Percentiles rank a stretch among this genome's conserved stretches.
Evolutionary conservation across 2,113 vertebrate genomes (phyloP).

Genomic region (Myodes glareolus): DNA sequence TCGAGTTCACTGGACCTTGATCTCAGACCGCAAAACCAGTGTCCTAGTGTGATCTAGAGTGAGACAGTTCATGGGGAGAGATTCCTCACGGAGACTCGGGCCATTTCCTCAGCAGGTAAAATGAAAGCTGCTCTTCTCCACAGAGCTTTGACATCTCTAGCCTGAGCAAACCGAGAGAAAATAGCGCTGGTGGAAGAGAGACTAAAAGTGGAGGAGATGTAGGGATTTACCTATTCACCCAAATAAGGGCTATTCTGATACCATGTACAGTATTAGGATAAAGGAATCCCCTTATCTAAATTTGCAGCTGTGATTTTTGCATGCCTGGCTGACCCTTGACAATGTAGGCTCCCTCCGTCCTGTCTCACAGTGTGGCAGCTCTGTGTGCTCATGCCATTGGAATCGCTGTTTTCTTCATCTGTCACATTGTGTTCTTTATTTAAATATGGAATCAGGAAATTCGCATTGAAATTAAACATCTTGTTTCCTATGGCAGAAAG

Average conservation of each 20-base stretch:
- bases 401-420: constrained; percentile 53
- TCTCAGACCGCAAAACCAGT: not conserved
- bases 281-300: not conserved
- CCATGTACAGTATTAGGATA: not conserved
- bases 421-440: constrained; percentile 72
- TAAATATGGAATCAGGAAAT: constrained; percentile 72
- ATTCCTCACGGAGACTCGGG: not conserved
- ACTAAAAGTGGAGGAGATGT: not conserved
- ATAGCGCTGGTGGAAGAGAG: not conserved
- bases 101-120: not conserved
- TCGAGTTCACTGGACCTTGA: not conserved
- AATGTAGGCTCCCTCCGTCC: not conserved
- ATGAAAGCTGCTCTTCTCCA: constrained; percentile 29
- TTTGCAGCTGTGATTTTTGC: not conserved
- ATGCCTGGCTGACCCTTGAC: not conserved
- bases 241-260: not conserved
- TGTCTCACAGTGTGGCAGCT: not conserved
- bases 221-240: not conserved
- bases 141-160: constrained; percentile 43
- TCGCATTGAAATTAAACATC: constrained; percentile 75
- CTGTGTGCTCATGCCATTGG: not conserved
- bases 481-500: constrained; percentile 58
- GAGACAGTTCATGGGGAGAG: not conserved
- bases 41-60: not conserved
- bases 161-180: constrained; percentile 12